Evolutionary conservation across 2,888 invertebrate genomes (phyloP).

Genomic region (Folsomia candida): DNA sequence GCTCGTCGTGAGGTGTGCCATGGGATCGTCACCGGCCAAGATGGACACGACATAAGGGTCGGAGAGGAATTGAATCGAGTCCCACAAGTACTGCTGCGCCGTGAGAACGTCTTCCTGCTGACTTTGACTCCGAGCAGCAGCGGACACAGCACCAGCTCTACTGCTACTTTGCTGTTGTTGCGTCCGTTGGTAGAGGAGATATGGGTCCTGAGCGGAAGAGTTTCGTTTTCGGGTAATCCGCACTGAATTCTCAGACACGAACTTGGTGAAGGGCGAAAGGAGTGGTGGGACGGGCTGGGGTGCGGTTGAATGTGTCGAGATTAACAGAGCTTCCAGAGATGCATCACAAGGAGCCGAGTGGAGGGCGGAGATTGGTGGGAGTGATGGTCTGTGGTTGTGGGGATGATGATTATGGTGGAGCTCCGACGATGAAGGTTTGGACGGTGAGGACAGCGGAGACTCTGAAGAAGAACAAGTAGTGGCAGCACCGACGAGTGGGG

Average conservation of each 20-base stretch:
- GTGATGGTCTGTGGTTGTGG: background rate
- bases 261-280: too few relatives aligned
- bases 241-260: too few relatives aligned
- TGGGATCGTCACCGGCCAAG: slow-evolving; percentile 41
- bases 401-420: slow-evolving; percentile 23
- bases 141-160: background rate
- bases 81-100: slow-evolving; percentile 49
- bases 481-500: slow-evolving; percentile 19
- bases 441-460: background rate
- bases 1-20: too few relatives aligned
- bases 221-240: background rate
- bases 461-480: too few relatives aligned
- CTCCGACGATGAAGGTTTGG: slow-evolving; percentile 7
- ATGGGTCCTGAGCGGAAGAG: background rate
- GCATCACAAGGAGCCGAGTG: slow-evolving; percentile 1
- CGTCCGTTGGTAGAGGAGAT: background rate
- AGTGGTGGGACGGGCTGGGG: background rate
- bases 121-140: background rate
- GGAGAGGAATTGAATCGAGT: slow-evolving; percentile 46
- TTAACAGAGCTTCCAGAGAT: too few relatives aligned
- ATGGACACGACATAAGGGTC: slow-evolving; percentile 49
- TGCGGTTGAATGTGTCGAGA: too few relatives aligned
- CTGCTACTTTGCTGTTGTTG: background rate
- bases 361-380: slow-evolving; percentile 6
- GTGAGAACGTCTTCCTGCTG: slow-evolving; percentile 21